These are phyloP conservation scores for Pocillopora verrucosa DNA, from an alignment of 64 coral and sea anemone genomes.

Conservation along the genomic window DNA sequence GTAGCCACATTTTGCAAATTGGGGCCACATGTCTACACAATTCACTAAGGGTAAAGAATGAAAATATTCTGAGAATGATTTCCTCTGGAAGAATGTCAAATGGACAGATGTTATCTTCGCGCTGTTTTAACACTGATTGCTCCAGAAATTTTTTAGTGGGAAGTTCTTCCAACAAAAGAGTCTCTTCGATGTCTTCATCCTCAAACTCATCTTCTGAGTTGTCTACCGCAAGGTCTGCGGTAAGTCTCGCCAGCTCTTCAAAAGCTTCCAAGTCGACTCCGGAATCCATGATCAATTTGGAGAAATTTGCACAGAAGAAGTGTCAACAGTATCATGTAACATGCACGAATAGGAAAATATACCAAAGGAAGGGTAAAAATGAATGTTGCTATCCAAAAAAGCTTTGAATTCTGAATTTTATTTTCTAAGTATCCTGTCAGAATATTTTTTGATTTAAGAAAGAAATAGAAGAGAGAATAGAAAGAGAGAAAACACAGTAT, in stretches of 20 bases:
- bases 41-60: slow-evolving; percentile 67
- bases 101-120: neutral
- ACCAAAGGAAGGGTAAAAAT: neutral
- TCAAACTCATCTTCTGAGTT: neutral
- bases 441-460: too few species aligned
- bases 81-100: slow-evolving; percentile 82
- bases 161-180: slow-evolving; percentile 23
- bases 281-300: neutral
- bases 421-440: too few species aligned
- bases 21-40: slow-evolving; percentile 52
- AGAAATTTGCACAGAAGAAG: too few species aligned
- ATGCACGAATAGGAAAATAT: neutral
- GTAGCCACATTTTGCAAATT: slow-evolving; percentile 81
- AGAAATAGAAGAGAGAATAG: too few species aligned
- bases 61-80: slow-evolving; percentile 80
- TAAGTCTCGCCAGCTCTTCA: neutral
- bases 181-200: slow-evolving; percentile 53
- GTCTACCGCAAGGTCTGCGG: neutral
- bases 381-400: too few species aligned
- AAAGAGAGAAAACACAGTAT: too few species aligned
- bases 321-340: neutral
- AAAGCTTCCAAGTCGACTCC: neutral
- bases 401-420: too few species aligned
- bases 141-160: neutral
- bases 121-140: neutral